Base-by-base conservation (phyloP, 2,888 invertebrate genomes). In the Plagodis dolabraria region DNA sequence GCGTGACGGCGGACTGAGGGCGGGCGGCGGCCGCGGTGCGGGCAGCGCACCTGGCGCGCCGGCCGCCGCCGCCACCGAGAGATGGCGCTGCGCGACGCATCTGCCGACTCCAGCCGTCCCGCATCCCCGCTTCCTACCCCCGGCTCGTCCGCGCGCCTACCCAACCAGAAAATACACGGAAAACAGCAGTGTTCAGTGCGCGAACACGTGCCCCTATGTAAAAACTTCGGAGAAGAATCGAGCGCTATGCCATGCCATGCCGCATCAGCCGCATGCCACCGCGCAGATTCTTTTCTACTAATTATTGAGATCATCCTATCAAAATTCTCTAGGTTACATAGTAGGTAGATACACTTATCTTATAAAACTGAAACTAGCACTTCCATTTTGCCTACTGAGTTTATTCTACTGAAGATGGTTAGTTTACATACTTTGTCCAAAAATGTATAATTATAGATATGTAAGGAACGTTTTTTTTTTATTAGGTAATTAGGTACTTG, bases 51-150 rank as follows among this genome's bases (percentile, higher is more conserved):
- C 86, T 86, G 86, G 86, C 85, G 84, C 83, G 81, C 36, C 36
- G 36, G 8, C 7, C 40, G 77, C 71, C 68, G 53, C 64, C 65
- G 69, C 70, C 72, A 73, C 80, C 92, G 83, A 85, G 84, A 92
- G 92, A 92, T 92, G 92, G 92, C 91, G 91, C 83, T 91, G 90
- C 76, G 85, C 84, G 90, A 85, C 90, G 89, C 92, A 92, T 90
- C 92, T 92, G 90, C 88, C 89, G 80, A 69, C 73, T 64, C 66
- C 70, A 68, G 65, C 74, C 40, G 65, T 79, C 67, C 77, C 77
- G 22, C 48, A 33, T 72, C 75, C 79, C 79, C 81, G 71, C 75
- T 40, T 57, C 75, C 68, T 69, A 57, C 70, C 40, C 69, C 68
- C 56, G 71, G 63, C 75, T 73, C 73, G 71, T 71, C 66, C 68